Evolutionary conservation across 2,113 vertebrate species (phyloP).

Genomic region (Proterorhinus semilunaris): DNA sequence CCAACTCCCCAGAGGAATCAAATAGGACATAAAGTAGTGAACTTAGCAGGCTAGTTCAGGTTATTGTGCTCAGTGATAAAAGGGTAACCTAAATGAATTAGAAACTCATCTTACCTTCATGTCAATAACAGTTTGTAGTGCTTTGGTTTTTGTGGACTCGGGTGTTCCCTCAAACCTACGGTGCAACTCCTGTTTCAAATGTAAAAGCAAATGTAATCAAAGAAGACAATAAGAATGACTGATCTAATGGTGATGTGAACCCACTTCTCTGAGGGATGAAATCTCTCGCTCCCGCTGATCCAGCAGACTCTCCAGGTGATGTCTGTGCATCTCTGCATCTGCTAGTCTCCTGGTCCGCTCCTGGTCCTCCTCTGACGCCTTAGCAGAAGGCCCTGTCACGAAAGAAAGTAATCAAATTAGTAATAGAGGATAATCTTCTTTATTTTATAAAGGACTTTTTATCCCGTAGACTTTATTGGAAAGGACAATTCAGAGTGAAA

Average conservation of each 20-base stretch:
- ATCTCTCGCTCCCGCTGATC: constrained; percentile 96
- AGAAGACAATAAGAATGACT: not conserved
- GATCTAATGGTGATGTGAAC: constrained; percentile 5
- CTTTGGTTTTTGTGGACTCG: constrained; percentile 97
- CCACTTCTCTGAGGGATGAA: constrained; percentile 88
- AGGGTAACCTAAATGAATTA: not conserved
- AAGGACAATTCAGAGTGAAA: too few species aligned
- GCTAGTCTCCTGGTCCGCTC: constrained; percentile 92
- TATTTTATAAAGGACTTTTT: too few species aligned
- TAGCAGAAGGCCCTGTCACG: constrained; percentile 83
- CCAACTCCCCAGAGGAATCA: too few species aligned
- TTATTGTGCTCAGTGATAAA: too few species aligned
- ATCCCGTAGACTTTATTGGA: too few species aligned
- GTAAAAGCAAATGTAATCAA: not conserved
- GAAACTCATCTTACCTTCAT: constrained; percentile 85
- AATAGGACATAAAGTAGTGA: too few species aligned
- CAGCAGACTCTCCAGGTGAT: constrained; percentile 92
- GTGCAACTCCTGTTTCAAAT: constrained; percentile 85
- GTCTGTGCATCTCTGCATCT: constrained; percentile 96
- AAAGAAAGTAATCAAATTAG: not conserved
- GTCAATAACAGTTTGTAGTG: constrained; percentile 96
- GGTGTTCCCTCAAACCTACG: constrained; percentile 93
- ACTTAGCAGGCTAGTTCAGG: too few species aligned
- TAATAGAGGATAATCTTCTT: too few species aligned
- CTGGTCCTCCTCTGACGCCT: constrained; percentile 94